A percentile compares a stretch with the other conserved stretches of the same genome.
These are phyloP conservation scores for Chrysemys picta DNA, from an alignment of 2,113 vertebrate species.

Conservation along the genomic window DNA sequence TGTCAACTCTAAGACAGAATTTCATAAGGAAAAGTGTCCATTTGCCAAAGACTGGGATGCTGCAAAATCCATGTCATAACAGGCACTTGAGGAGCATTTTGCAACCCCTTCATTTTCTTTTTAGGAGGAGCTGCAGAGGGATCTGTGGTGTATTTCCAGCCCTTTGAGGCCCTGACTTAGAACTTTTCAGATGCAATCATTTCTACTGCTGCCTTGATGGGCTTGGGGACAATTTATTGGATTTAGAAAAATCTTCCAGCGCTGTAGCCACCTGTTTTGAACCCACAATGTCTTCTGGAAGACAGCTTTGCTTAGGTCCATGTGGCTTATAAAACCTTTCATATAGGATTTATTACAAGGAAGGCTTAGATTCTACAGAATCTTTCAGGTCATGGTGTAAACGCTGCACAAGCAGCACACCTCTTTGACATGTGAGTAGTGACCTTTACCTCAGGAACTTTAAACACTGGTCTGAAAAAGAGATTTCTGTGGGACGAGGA, in stretches of 20 bases:
- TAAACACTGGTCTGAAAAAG: background rate
- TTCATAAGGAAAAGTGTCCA: rapidly evolving
- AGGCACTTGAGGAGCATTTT: background rate
- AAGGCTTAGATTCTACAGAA: background rate
- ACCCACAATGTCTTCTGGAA: background rate
- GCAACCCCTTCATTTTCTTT: background rate
- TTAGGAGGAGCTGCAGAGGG: background rate
- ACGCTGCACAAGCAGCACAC: background rate
- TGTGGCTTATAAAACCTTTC: background rate
- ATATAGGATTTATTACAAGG: background rate
- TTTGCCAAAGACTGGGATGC: background rate
- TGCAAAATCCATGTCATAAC: background rate
- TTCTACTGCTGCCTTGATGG: background rate
- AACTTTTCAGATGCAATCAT: background rate
- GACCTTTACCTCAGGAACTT: background rate
- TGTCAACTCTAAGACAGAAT: background rate
- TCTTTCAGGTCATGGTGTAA: background rate
- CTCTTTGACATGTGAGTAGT: background rate
- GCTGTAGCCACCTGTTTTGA: background rate
- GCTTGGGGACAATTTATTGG: background rate
- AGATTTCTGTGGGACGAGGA: background rate
- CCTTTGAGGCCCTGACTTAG: background rate
- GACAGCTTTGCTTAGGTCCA: background rate
- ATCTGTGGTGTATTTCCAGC: background rate
- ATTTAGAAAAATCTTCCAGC: background rate